A percentile compares a stretch with the other conserved stretches of the same genome.
These are phyloP conservation scores for Hylyphantes graminicola DNA, from an alignment of 1,140 invertebrate species.

Conservation along the genomic window DNA sequence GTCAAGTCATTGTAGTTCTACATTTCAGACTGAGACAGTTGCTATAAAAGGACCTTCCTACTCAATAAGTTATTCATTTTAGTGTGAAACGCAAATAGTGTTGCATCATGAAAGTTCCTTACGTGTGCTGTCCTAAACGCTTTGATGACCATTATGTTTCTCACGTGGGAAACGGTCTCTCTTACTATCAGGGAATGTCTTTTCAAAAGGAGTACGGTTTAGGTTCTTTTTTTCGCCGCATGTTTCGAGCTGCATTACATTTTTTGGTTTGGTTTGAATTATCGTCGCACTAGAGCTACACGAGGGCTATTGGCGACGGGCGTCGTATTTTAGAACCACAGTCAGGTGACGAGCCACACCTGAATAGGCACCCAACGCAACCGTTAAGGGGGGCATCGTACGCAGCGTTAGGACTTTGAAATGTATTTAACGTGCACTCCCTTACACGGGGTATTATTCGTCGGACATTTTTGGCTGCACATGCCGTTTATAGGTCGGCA, in stretches of 20 bases:
- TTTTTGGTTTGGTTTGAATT: too few relatives aligned
- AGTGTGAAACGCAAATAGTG: neutral
- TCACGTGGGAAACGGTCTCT: slow-evolving; percentile 8
- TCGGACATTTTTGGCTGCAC: too few relatives aligned
- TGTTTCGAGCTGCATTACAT: slow-evolving; percentile 19
- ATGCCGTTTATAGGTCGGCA: too few relatives aligned
- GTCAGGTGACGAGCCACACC: too few relatives aligned
- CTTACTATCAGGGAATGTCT: neutral
- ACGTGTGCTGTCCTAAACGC: neutral
- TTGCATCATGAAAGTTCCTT: slow-evolving; percentile 1
- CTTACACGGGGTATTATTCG: too few relatives aligned
- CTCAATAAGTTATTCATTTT: neutral
- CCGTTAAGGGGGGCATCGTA: too few relatives aligned
- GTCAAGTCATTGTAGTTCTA: slow-evolving; percentile 7
- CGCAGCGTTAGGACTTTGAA: too few relatives aligned
- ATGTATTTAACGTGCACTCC: too few relatives aligned
- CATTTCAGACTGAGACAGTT: slow-evolving; percentile 23
- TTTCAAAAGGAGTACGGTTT: slow-evolving; percentile 15
- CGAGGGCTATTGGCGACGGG: too few relatives aligned
- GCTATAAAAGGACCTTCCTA: slow-evolving; percentile 1
- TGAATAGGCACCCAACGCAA: too few relatives aligned
- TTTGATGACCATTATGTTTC: slow-evolving; percentile 27
- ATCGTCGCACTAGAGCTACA: too few relatives aligned
- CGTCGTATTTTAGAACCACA: too few relatives aligned
- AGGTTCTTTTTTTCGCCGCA: neutral